Evolutionary conservation across 2,797 vertebrate species (phyloP).

Genomic region (Tragopan temminckii): DNA sequence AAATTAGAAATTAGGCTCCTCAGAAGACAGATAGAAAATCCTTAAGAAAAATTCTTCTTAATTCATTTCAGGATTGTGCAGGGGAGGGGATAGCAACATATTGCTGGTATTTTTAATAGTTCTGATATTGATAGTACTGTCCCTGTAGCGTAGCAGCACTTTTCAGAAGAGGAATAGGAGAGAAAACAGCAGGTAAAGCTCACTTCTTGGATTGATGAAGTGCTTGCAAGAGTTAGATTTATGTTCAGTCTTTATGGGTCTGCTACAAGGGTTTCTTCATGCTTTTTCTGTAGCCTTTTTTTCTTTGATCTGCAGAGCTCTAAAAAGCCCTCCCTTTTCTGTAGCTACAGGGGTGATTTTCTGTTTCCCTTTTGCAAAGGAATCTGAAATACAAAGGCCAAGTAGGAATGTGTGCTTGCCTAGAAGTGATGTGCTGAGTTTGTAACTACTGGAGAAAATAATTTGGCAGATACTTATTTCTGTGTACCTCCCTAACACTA

Average conservation of each 20-base stretch:
- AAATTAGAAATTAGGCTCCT: not conserved
- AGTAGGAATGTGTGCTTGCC: constrained; percentile 1
- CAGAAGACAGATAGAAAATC: not conserved
- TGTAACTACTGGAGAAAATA: constrained; percentile 49
- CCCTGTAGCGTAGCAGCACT: not conserved
- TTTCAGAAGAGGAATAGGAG: not conserved
- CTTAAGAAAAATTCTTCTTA: not conserved
- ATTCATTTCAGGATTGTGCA: not conserved
- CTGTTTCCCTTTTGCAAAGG: not conserved
- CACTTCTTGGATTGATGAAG: not conserved
- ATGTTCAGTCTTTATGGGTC: not conserved
- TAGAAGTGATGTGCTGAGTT: constrained; percentile 22
- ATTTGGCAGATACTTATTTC: constrained; percentile 32
- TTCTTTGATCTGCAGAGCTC: not conserved
- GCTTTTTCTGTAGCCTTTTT: not conserved
- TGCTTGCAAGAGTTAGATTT: not conserved
- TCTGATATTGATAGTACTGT: not conserved
- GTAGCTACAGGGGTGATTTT: not conserved
- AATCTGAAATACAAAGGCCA: not conserved
- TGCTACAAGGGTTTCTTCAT: not conserved
- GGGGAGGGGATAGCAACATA: not conserved
- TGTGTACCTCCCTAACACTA: not conserved
- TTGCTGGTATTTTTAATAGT: not conserved
- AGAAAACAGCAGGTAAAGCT: not conserved
- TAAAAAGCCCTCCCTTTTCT: not conserved